These are phyloP conservation scores for Tenebrosternarchus preto DNA, from an alignment of 2,113 vertebrate species.

Conservation along the genomic window DNA sequence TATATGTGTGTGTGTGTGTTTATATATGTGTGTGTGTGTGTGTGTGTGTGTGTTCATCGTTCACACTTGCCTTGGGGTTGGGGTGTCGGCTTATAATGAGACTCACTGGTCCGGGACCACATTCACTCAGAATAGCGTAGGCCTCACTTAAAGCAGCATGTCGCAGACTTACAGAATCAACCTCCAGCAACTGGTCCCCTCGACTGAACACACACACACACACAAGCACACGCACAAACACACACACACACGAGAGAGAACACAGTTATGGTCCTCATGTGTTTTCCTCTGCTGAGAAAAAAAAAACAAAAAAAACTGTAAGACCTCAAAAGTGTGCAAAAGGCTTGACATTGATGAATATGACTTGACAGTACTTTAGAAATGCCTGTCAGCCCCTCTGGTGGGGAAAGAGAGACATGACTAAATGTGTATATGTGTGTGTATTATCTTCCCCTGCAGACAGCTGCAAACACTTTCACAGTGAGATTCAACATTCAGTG, in stretches of 20 bases:
- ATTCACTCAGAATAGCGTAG: slow-evolving; percentile 91
- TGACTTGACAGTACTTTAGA: slow-evolving; percentile 7
- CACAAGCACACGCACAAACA: slow-evolving; percentile 5
- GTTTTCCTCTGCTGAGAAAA: not conserved
- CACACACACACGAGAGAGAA: slow-evolving; percentile 1
- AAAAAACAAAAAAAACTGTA: no score
- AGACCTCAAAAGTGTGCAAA: not conserved
- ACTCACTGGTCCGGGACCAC: slow-evolving; percentile 89
- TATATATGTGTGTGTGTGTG: not conserved
- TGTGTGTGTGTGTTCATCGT: not conserved
- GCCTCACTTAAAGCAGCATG: slow-evolving; percentile 90
- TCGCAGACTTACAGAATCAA: slow-evolving; percentile 88
- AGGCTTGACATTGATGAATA: not conserved
- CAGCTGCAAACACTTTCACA: slow-evolving; percentile 44
- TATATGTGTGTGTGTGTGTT: not conserved
- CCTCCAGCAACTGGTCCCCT: slow-evolving; percentile 94
- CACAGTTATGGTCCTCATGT: not conserved
- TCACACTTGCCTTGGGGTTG: slow-evolving; percentile 85
- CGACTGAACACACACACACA: slow-evolving; percentile 72
- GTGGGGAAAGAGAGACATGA: not conserved
- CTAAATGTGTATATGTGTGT: slow-evolving; percentile 28
- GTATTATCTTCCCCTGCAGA: slow-evolving; percentile 28
- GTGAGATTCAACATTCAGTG: slow-evolving; percentile 33
- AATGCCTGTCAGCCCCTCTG: not conserved
- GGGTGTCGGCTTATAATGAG: slow-evolving; percentile 94